These are phyloP conservation scores for Euschistus heros DNA, from an alignment of 1,140 invertebrate genomes.

Conservation along the genomic window DNA sequence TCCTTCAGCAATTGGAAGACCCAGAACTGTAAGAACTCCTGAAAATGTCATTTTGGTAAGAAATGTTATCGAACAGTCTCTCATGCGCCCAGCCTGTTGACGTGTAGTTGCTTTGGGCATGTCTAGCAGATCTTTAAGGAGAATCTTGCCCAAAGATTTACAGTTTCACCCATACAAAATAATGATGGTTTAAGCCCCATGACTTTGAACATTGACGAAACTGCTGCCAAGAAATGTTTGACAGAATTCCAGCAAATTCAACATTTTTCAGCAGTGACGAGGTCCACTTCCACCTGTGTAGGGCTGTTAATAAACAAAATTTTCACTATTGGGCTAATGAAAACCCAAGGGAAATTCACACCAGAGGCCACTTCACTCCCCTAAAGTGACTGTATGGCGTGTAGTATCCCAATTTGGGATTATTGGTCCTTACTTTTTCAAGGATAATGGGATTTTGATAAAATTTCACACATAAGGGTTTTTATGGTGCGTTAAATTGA, in stretches of 20 bases:
- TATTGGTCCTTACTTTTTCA: neutral
- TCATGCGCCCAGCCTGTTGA: no score
- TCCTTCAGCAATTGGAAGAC: neutral
- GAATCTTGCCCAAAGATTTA: neutral
- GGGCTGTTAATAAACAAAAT: neutral
- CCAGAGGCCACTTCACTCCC: neutral
- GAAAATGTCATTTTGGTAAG: neutral
- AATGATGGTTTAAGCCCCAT: neutral
- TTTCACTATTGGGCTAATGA: neutral
- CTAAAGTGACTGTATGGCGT: neutral
- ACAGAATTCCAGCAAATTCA: neutral
- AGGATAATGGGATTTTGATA: no score
- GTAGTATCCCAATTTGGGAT: neutral
- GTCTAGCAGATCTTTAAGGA: neutral
- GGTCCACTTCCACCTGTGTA: neutral
- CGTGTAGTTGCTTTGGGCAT: neutral
- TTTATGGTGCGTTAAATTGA: no score
- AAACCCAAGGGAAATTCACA: neutral
- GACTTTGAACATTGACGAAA: neutral
- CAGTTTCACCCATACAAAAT: neutral
- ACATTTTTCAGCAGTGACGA: neutral
- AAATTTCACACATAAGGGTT: no score
- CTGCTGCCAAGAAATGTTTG: neutral
- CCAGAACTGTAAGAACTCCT: neutral
- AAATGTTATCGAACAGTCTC: neutral